These are phyloP conservation scores for Colinus virginianus DNA, from an alignment of 2,113 vertebrate species.

Conservation along the genomic window DNA sequence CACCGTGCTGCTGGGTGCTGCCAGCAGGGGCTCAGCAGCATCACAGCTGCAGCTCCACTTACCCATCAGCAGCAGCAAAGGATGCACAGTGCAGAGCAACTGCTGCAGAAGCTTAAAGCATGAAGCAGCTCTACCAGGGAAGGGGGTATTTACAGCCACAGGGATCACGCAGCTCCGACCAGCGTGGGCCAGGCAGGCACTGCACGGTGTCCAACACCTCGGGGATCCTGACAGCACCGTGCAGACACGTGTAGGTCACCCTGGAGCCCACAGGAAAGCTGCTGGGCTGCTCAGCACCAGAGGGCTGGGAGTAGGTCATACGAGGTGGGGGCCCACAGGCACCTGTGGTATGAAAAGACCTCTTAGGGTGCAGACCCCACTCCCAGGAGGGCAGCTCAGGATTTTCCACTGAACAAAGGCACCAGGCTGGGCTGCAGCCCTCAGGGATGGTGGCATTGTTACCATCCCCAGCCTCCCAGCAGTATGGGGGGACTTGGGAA, in stretches of 20 bases:
- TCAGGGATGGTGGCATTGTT: background rate
- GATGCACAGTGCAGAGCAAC: background rate
- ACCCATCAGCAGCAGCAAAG: fast-evolving
- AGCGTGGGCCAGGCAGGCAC: background rate
- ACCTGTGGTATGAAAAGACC: slow-evolving; percentile 3
- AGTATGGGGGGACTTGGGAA: background rate
- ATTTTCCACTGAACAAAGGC: background rate
- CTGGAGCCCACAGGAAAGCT: background rate
- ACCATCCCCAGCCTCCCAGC: background rate
- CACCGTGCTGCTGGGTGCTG: background rate
- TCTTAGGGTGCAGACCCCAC: background rate
- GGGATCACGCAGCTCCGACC: slow-evolving; percentile 37
- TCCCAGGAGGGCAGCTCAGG: fast-evolving
- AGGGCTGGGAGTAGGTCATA: background rate
- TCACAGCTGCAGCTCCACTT: background rate
- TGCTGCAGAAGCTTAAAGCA: fast-evolving
- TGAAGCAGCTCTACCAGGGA: fast-evolving
- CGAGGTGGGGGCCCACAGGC: slow-evolving; percentile 59
- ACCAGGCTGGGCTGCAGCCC: fast-evolving
- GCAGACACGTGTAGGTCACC: background rate
- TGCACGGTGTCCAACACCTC: background rate
- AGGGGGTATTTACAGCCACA: slow-evolving; percentile 45
- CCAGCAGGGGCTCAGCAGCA: background rate
- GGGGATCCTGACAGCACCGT: background rate
- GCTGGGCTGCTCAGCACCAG: fast-evolving